Evolutionary conservation across 1,140 invertebrate genomes (phyloP), one percentile per base, ranked within the genome.

Genomic region (Pachyrhynchus sulphureomaculatus): DNA sequence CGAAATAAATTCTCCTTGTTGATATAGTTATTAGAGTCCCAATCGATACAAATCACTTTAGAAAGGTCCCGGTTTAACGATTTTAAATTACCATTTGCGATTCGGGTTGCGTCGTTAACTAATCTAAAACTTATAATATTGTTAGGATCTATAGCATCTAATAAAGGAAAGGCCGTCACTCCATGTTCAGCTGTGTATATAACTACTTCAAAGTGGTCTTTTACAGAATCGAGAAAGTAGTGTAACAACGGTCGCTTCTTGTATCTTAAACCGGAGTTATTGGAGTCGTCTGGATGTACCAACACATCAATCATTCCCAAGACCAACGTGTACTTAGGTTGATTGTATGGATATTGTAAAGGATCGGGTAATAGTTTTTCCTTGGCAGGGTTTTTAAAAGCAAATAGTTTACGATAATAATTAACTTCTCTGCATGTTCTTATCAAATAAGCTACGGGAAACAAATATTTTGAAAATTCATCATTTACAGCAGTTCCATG

Each of bases 31-130:
- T 92, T 84, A 20, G 83, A 73, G 80, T 99, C 91, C 90, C 95
- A 99, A 73, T 99, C 98, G 17, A 99, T 82, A 42, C 97, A 90
- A 73, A 99, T 99, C 0, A 97, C 95, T 82, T 93, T 98, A 45
- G 84, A 91, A 29, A 99, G 80, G 81, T 99, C 96, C 56, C 98
- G 82, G 75, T 99, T 99, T 4, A 99, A 80, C 68, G 90, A 91
- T 67, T 90, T 88, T 44, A 99, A 80, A 80, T 98, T 96, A 0
- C 96, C 96, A 74, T 98, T 87, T 42, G 91, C 84, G 78, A 98
- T 99, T 71, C 94, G 88, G 1, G 98, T 99, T 1, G 96, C 92
- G 81, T 99, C 97, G 68, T 96, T 80, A 62, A 96, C 96, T 49
- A 99, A 78, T 66, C 92, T 85, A 75, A 97, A 98, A 79, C 91